These are phyloP conservation scores for Etia nguti DNA, from an alignment of 2,113 vertebrate species.

Conservation along the genomic window DNA sequence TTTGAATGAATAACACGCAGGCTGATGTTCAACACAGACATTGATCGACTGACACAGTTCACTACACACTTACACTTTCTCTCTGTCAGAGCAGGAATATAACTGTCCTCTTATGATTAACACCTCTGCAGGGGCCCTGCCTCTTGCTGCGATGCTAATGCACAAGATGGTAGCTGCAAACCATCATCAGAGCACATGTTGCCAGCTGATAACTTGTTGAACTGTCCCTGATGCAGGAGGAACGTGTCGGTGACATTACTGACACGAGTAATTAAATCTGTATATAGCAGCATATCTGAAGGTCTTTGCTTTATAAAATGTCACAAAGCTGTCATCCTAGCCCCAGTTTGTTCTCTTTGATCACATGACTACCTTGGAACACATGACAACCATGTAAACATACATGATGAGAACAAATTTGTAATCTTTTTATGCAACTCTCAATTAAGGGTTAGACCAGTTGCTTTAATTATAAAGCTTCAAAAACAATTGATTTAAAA, in stretches of 20 bases:
- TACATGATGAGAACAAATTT: not conserved
- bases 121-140: not conserved
- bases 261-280: not conserved
- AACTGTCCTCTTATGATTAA: constrained; percentile 1
- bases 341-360: not conserved
- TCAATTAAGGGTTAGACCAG: not conserved
- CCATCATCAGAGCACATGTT: not conserved
- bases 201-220: not conserved
- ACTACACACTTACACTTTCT: not conserved
- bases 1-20: constrained; percentile 34
- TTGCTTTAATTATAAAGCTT: not conserved
- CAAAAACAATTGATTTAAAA: not conserved
- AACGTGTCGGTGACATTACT: not conserved
- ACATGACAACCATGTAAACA: not conserved
- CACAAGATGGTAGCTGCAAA: not conserved
- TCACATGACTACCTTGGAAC: not conserved
- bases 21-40: constrained; percentile 24
- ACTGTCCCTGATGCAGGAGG: not conserved
- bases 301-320: not conserved
- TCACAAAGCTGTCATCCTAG: not conserved
- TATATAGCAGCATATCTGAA: not conserved
- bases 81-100: not conserved
- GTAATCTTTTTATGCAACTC: not conserved
- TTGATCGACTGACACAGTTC: constrained; percentile 18
- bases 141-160: not conserved